Base-by-base conservation (phyloP, 2,888 invertebrate genomes). In the Octonoba sinensis region DNA sequence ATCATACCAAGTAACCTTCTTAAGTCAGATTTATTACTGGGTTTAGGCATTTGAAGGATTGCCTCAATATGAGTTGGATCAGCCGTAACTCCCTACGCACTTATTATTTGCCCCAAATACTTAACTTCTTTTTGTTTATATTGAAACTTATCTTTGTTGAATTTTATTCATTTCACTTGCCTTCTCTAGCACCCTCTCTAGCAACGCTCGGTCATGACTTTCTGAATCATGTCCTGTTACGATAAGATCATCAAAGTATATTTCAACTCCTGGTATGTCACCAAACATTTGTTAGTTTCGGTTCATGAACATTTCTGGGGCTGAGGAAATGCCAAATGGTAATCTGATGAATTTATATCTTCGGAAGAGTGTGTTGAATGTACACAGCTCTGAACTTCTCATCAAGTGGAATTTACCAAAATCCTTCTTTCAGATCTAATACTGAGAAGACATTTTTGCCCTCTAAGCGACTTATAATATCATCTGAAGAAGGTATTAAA, bases 341-440 rank as follows among this genome's bases (percentile, higher is more conserved):
- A 75, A 12, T 18, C n/a, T 44, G 22, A 46, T 57, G 46, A 74
- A 74, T 44, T 74, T 44, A 24, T 57, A 74, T 24, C 60, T 59
- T 6, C 60, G 67, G 67, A 67, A 67, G 1, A 66, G 74, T 16
- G 60, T 18, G 20, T 67, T 67, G 27, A 75, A 75, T 3, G 49
- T 75, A 18, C 75, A 75, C 16, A 75, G 15, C 11, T 67, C 67
- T 15, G 60, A 49, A 24, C 59, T 75, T 3, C 8, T 75, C 59
- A 60, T 75, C 75, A 16, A 60, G 13, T 6, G 57, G 36, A 4
- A 75, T 51, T 18, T 75, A 36, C 51, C 75, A 60, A 16, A 75
- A 67, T 0, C 67, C 49, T 1, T 75, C 67, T 75, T 75, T 67
- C 4, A 67, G n/a, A 18, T 67, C 67, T 20, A 66, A 8, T 13